Base-by-base conservation (phyloP, 2,113 vertebrate species). In the Sigmodon hispidus region DNA sequence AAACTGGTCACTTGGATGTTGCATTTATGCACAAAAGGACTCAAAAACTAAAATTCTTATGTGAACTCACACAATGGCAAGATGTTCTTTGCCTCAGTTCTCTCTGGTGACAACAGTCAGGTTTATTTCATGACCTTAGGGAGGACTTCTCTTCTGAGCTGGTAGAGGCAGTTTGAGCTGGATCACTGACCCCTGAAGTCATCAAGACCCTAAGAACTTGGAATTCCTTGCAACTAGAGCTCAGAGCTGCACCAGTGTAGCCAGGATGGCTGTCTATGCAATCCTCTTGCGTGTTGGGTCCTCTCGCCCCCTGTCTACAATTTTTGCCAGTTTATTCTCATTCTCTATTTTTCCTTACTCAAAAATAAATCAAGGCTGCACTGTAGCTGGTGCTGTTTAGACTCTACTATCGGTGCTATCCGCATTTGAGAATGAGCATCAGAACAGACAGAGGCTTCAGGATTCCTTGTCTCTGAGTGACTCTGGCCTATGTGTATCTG, bases 1-100 rank as follows among this genome's bases (percentile, higher is more conserved):
- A 99, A 97, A 99, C 99, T 0, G 99, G 99, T 22, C 99, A 99
- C 93, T 98, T 99, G 98, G 99, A 99, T 4, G 99, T 99, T 3
- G 99, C 99, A 85, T 99, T 99, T 98, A 99, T 99, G 99, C 99
- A 99, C 98, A 99, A 99, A 98, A 99, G 99, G 98, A 99, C 99
- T 94, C 99, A 99, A 94, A 99, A 99, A 97, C 99, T 99, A 94
- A 99, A 99, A 97, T 99, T 99, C 98, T 98, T 99, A 67, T 99
- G 99, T 96, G 99, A 99, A n/a, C n/a, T n/a, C n/a, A 97, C 99
- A 99, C 97, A 99, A 99, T 2, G 99, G 99, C 98, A 99, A 99
- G 99, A 99, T 99, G 94, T 99, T 99, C 98, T 99, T 99, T 75
- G 99, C 99, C 90, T 99, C 99, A 0, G 99, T 99, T 63, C 99